Conservation (phyloP, 2,888 invertebrate species). For the Marasmarcha lunaedactyla region DNA sequence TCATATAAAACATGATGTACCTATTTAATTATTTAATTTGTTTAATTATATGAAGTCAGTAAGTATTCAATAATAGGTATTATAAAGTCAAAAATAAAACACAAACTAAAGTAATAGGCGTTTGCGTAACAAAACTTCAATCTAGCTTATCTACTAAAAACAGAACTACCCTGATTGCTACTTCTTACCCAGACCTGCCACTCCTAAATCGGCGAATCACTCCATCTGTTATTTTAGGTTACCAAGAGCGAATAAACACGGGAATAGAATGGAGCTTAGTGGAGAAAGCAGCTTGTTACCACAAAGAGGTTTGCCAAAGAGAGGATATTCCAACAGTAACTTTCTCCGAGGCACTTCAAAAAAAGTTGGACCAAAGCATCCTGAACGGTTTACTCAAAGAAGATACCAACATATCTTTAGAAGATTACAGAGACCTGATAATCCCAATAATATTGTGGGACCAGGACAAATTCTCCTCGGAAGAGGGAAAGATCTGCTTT, state of each 20-base stretch:
- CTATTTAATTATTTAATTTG: too few species aligned
- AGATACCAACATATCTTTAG: slow-evolving; percentile 29
- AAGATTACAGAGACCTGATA: slow-evolving; percentile 42
- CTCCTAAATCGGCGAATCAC: too few species aligned
- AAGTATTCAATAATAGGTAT: too few species aligned
- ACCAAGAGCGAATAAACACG: slow-evolving; percentile 40
- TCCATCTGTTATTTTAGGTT: too few species aligned
- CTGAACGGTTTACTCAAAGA: slow-evolving; percentile 36
- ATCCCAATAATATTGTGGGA: slow-evolving; percentile 47
- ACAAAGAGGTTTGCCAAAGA: slow-evolving; percentile 28
- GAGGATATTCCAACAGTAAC: slow-evolving; percentile 22
- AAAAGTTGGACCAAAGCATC: slow-evolving; percentile 40
- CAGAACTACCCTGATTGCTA: too few species aligned
- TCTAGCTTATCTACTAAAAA: too few species aligned
- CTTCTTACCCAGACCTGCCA: too few species aligned
- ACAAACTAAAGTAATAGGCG: too few species aligned
- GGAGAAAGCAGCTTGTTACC: slow-evolving; percentile 32
- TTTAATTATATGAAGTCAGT: too few species aligned
- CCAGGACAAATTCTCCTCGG: slow-evolving; percentile 36
- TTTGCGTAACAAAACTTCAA: too few species aligned
- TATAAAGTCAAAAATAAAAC: too few species aligned
- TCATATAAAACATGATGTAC: too few species aligned
- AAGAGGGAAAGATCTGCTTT: slow-evolving; percentile 46
- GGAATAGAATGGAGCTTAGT: slow-evolving; percentile 43
- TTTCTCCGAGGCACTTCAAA: slow-evolving; percentile 38